Evolutionary conservation across 2,797 vertebrate species (phyloP).

Genomic region (Lates japonicus): DNA sequence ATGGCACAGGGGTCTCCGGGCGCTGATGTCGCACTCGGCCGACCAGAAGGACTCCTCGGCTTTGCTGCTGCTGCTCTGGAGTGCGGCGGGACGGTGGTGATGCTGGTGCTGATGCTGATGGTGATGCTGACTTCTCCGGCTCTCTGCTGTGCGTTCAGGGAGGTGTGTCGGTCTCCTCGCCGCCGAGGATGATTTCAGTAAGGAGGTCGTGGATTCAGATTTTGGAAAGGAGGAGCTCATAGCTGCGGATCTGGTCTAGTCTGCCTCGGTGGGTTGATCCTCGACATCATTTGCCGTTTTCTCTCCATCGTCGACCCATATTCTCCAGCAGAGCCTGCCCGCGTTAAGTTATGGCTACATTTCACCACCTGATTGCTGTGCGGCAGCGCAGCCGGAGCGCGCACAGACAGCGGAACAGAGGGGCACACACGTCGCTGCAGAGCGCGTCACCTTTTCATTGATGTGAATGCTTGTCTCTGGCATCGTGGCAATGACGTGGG

Average conservation of each 20-base stretch:
- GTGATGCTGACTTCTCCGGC: constrained; percentile 79
- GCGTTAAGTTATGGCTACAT: constrained; percentile 66
- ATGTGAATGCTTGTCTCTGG: constrained; percentile 53
- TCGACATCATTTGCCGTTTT: constrained; percentile 39
- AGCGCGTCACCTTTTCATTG: constrained; percentile 78
- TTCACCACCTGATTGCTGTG: constrained; percentile 75
- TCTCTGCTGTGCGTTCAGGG: constrained; percentile 66
- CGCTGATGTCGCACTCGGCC: constrained; percentile 90
- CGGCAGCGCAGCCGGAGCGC: constrained; percentile 64
- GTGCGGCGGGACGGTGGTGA: constrained; percentile 73
- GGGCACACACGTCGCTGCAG: constrained; percentile 56
- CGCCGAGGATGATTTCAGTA: constrained; percentile 87
- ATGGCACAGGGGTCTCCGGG: constrained; percentile 94
- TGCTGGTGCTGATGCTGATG: constrained; percentile 75
- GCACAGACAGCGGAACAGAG: constrained; percentile 55
- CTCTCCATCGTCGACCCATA: constrained; percentile 50
- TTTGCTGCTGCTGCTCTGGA: constrained; percentile 59
- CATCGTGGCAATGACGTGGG: constrained; percentile 57
- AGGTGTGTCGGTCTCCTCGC: constrained; percentile 82
- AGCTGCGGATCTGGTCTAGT: constrained; percentile 60
- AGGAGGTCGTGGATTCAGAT: constrained; percentile 90
- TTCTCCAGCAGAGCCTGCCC: constrained; percentile 45
- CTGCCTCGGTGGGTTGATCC: constrained; percentile 32
- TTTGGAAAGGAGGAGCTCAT: constrained; percentile 86
- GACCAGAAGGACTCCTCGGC: constrained; percentile 82